A percentile compares a stretch with the other conserved stretches of the same genome.
Conservation (phyloP, 2,888 invertebrate genomes). For the Brassicogethes aeneus region DNA sequence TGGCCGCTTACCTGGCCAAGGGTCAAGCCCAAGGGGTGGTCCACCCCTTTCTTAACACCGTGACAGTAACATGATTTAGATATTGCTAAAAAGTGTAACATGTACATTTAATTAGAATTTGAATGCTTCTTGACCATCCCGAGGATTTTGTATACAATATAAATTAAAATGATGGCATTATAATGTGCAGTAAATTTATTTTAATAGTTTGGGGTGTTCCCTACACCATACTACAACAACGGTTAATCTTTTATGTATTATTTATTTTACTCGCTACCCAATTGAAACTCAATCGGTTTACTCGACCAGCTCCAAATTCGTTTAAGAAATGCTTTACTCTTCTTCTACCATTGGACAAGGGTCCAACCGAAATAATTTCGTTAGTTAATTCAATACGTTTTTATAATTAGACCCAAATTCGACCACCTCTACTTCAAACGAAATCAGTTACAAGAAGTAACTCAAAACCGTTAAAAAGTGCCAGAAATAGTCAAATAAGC, state of each 20-base stretch:
- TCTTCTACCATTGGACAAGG: neutral
- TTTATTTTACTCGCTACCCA: conserved; percentile 8
- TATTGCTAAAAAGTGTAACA: conserved; percentile 35
- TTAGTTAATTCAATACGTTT: no score
- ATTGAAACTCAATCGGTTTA: neutral
- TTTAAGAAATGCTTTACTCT: neutral
- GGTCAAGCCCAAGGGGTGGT: conserved; percentile 26
- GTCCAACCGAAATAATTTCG: neutral
- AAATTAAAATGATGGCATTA: conserved; percentile 34
- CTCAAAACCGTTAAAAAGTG: no score
- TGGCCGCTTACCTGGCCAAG: conserved; percentile 27
- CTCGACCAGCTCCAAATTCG: neutral
- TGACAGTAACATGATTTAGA: conserved; percentile 32
- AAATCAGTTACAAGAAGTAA: no score
- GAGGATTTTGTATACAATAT: conserved; percentile 32
- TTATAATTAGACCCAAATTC: no score
- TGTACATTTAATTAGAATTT: conserved; percentile 30
- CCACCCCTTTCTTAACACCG: conserved; percentile 21
- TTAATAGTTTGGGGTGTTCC: conserved; percentile 28
- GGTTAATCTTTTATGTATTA: conserved; percentile 28
- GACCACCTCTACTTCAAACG: no score
- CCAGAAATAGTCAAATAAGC: no score
- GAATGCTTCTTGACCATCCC: conserved; percentile 29
- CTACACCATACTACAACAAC: conserved; percentile 18
- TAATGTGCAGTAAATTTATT: conserved; percentile 34